Evolutionary conservation across 2,797 vertebrate genomes (phyloP), one percentile per base, ranked within the genome.

Genomic region (Oreochromis mossambicus): DNA sequence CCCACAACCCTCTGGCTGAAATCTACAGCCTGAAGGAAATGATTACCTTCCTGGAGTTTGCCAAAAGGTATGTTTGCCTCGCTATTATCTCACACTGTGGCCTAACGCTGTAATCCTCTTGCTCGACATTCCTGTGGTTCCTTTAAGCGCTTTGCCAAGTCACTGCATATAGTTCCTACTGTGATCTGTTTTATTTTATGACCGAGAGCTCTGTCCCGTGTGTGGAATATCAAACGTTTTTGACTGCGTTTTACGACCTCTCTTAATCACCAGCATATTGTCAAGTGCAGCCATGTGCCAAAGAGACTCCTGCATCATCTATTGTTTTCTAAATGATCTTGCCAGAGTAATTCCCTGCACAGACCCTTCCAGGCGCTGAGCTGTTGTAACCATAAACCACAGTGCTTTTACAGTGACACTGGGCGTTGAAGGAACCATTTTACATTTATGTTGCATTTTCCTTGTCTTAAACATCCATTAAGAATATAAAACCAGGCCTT

Each of bases 1-100:
- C 98, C 41, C 98, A 99, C 87, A 99, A 99, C 92, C 99, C 98
- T 32, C 94, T 99, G 86, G 98, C 98, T 43, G 97, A 98, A 38
- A 88, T 99, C 93, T 99, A 98, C 94, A 97, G 97, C 19, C 88
- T 89, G 0, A 91, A 95, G 88, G 98, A 99, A 90, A 97, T 99
- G 93, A 93, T 88, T 80, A 95, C 95, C 86, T 98, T 97, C 91
- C 95, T 99, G 95, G 97, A 98, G 88, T 99, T 99, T 95, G 98
- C 98, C 78, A 98, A 98, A 97, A 98, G 97, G 99, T 99, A 88
- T 81, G 96, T 85, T 90, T 84, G 41, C 52, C 24, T 38, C 26
- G 4, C 80, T 56, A 7, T 85, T 75, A 82, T 83, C 70, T 78
- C 79, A 51, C 2, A 1, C 79, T 79, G 52, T 12, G 50, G 11